Conservation (phyloP, 2,888 invertebrate genomes). For the Nephrocerus scutellatus region DNA sequence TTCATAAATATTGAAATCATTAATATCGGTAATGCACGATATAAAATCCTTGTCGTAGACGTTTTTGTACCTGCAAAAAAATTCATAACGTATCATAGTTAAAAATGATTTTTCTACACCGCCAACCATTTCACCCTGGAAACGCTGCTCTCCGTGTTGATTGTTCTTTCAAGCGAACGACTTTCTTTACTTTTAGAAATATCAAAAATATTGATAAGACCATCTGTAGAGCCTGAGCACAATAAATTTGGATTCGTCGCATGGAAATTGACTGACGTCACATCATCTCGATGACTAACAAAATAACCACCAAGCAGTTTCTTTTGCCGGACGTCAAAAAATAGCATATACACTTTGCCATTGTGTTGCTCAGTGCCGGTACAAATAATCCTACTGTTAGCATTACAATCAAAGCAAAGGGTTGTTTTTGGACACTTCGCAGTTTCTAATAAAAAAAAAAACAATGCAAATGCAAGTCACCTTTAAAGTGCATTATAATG, state of each 20-base stretch:
- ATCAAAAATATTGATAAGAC: slow-evolving; percentile 78
- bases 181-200: slow-evolving; percentile 66
- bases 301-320: slow-evolving; percentile 70
- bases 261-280: slow-evolving; percentile 71
- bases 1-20: slow-evolving; percentile 65
- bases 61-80: slow-evolving; percentile 37
- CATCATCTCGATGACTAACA: slow-evolving; percentile 76
- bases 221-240: slow-evolving; percentile 74
- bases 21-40: slow-evolving; percentile 64
- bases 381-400: slow-evolving; percentile 62
- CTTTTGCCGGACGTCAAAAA: slow-evolving; percentile 67
- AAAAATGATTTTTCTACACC: slow-evolving; percentile 17
- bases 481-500: no score
- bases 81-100: background rate
- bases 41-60: slow-evolving; percentile 49
- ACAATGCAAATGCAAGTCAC: no score
- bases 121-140: slow-evolving; percentile 55
- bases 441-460: no score
- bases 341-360: slow-evolving; percentile 67
- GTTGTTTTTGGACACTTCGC: slow-evolving; percentile 59
- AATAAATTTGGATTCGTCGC: slow-evolving; percentile 58
- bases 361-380: slow-evolving; percentile 66
- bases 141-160: slow-evolving; percentile 74
- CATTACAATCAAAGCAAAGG: slow-evolving; percentile 67
- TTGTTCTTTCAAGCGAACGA: slow-evolving; percentile 67